Evolutionary conservation across 1,140 invertebrate species (phyloP), one percentile per base, ranked within the genome.

Genomic region (Periplaneta americana): DNA sequence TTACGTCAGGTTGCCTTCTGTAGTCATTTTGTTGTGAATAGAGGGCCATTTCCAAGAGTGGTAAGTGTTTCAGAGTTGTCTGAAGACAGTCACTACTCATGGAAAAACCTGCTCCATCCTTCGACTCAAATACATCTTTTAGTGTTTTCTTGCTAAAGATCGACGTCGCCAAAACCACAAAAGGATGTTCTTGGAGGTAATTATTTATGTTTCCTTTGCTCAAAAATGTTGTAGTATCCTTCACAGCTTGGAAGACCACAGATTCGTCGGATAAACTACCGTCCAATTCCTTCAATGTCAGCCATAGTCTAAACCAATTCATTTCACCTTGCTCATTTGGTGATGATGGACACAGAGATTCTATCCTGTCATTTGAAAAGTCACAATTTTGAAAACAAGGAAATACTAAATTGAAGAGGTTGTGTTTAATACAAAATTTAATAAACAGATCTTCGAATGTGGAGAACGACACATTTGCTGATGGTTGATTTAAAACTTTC

Each of bases 1-100:
- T 91, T 0, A 91, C 87, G 84, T 91, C 88, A 84, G 88, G 89
- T 80, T 85, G 86, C 48, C 87, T 87, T 57, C 85, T 85, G 75
- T 86, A 81, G 82, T 86, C 87, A 81, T 31, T 31, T 13, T 18
- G 28, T 18, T 35, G 28, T 18, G 15, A 34, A 22, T 2, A 28
- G 8, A 81, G 6, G 39, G 75, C n/a, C 28, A 31, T 31, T 22
- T 81, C 31, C 35, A 81, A 48, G 17, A 81, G 35, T 57, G 81
- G 81, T 11, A 78, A 34, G 10, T 80, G 79, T 32, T 32, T 66
- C 18, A 32, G n/a, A 15, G 34, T 34, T 17, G 39, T 2, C 15
- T 35, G 15, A 17, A 80, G 31, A 32, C 9, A 34, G 4, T 32
- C 66, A 31, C 34, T n/a, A 28, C 31, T 32, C 22, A 80, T 11